Base-by-base conservation (phyloP, 2,888 invertebrate genomes). In the Spatulosminthurus flaviceps region DNA sequence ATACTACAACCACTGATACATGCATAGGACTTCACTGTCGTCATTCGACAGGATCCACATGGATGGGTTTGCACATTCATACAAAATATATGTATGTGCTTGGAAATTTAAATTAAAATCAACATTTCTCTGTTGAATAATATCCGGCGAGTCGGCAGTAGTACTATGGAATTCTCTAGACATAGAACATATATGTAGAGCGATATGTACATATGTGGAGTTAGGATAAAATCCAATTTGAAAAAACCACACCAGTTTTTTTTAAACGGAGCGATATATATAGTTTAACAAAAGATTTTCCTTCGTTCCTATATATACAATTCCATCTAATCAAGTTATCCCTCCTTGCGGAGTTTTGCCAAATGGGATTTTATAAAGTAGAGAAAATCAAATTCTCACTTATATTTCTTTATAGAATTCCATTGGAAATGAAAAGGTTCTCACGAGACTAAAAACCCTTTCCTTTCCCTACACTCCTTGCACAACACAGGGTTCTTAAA, bases 71-170 rank as follows among this genome's bases (percentile, higher is more conserved):
- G 16, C 51, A 51, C n/a, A 51, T 51, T 13, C n/a, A 51, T 9
- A n/a, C n/a, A n/a, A 19, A 51, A 51, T 51, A 51, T 51, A n/a
- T n/a, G n/a, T n/a, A n/a, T n/a, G n/a, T 51, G 9, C 51, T 16
- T 51, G 41, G 41, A 9, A 51, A n/a, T n/a, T 51, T 51, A 51
- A 51, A 51, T 51, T 51, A 51, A 51, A 51, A 51, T 51, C 51
- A 51, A 51, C 51, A 51, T 51, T 13, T 51, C 51, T n/a, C 51
- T 11, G 16, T 16, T 51, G 51, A 2, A 51, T 51, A n/a, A n/a
- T 51, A 5, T 51, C 51, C 16, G 51, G n/a, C 5, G 19, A 19
- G 9, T 4, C 34, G 9, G 34, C 9, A 34, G n/a, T n/a, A n/a
- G n/a, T n/a, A n/a, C n/a, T n/a, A n/a, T n/a, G n/a, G n/a, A n/a